These are phyloP conservation scores for Stylophora pistillata DNA, from an alignment of 64 coral and sea anemone genomes.

Conservation along the genomic window DNA sequence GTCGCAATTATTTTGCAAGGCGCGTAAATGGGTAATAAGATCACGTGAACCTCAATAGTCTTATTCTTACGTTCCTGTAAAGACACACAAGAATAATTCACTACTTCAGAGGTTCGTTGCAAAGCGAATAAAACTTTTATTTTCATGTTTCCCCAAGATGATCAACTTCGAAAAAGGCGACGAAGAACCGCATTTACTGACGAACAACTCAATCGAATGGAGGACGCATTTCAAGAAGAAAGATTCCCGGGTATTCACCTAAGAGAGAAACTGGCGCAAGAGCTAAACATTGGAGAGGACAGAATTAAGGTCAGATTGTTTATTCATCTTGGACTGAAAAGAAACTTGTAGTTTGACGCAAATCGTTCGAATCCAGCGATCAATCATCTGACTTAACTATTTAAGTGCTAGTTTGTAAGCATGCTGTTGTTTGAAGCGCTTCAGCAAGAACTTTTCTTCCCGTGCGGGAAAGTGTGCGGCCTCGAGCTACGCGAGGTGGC, in stretches of 20 bases:
- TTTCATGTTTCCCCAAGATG: not conserved
- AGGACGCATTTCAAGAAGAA: conserved; percentile 28
- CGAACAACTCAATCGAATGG: conserved; percentile 44
- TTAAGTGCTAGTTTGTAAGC: too few species aligned
- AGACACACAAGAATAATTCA: not conserved
- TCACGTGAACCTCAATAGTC: too few species aligned
- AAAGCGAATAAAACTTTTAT: not conserved
- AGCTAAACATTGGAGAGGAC: conserved; percentile 40
- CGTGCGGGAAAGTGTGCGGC: too few species aligned
- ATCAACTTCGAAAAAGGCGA: conserved; percentile 11
- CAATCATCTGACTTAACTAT: too few species aligned
- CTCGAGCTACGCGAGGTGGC: too few species aligned
- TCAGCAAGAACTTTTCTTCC: too few species aligned
- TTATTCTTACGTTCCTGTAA: too few species aligned
- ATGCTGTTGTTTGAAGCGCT: too few species aligned
- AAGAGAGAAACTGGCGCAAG: conserved; percentile 20
- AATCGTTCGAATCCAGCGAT: too few species aligned
- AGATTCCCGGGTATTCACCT: conserved; percentile 43
- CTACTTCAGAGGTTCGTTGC: not conserved
- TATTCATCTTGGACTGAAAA: not conserved
- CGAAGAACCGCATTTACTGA: conserved; percentile 53
- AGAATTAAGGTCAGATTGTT: conserved; percentile 36
- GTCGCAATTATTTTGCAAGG: too few species aligned
- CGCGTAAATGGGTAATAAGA: too few species aligned
- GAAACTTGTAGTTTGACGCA: too few species aligned